A percentile compares a stretch with the other conserved stretches of the same genome.
Conservation (phyloP, 2,888 invertebrate genomes). For the Argyresthia albistria region DNA sequence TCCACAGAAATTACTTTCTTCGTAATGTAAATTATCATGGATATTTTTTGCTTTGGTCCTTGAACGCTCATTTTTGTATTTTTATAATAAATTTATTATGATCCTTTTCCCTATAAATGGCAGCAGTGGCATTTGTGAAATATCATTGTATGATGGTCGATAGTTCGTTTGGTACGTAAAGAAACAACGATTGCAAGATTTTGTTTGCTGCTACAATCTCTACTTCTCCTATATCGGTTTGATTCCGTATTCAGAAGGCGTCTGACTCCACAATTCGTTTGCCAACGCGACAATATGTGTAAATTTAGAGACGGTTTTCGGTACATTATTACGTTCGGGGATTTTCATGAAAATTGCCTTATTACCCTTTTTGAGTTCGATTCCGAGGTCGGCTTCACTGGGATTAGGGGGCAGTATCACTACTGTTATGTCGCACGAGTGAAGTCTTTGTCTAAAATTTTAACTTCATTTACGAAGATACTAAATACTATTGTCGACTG, state of each 20-base stretch:
- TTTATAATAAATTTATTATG: too few species aligned
- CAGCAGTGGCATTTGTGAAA: too few species aligned
- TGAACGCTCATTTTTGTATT: too few species aligned
- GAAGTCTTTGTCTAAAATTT: too few species aligned
- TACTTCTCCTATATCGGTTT: conserved; percentile 17
- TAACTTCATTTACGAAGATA: too few species aligned
- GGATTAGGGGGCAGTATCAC: conserved; percentile 30
- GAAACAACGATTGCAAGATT: background rate
- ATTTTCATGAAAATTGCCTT: conserved; percentile 70
- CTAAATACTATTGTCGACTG: too few species aligned
- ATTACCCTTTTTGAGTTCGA: conserved; percentile 63
- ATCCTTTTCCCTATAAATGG: too few species aligned
- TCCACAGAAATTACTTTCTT: background rate
- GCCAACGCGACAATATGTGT: conserved; percentile 61
- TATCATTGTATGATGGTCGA: too few species aligned
- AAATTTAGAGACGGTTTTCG: conserved; percentile 69
- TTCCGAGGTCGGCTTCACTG: conserved; percentile 51
- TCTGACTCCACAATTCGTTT: conserved; percentile 52
- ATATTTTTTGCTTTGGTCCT: too few species aligned
- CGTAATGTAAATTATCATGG: too few species aligned
- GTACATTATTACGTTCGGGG: conserved; percentile 69
- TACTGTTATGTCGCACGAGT: too few species aligned
- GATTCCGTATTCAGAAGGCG: conserved; percentile 61
- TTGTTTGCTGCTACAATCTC: background rate
- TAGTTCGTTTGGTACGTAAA: too few species aligned